Evolutionary conservation across 2,888 invertebrate genomes (phyloP).

Genomic region (Helobdella robusta): DNA sequence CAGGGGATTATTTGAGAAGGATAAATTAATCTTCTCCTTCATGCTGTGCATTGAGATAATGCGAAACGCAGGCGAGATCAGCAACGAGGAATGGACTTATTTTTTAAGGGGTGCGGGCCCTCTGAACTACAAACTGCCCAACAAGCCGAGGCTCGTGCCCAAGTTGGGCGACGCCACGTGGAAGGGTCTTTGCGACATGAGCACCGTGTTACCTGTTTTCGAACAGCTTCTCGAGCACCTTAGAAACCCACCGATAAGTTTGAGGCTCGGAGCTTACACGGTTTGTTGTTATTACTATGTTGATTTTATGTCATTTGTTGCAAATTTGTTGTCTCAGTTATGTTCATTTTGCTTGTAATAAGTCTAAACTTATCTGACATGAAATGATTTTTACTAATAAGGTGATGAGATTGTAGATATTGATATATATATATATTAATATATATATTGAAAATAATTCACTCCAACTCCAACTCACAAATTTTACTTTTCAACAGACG

Average conservation of each 20-base stretch:
- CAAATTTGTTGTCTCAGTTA: no score
- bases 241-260: constrained; percentile 35
- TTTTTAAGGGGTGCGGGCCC: constrained; percentile 62
- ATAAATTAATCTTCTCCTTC: constrained; percentile 53
- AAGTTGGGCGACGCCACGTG: constrained; percentile 62
- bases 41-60: constrained; percentile 69
- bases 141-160: constrained; percentile 54
- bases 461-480: no score
- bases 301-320: no score
- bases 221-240: constrained; percentile 43
- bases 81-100: constrained; percentile 64
- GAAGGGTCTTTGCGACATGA: constrained; percentile 60
- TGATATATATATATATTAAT: no score
- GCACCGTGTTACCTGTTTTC: constrained; percentile 54
- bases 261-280: background rate
- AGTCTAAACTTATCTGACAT: no score
- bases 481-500: no score
- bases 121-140: constrained; percentile 42
- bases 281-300: no score
- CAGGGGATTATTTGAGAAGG: constrained; percentile 50
- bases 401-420: no score
- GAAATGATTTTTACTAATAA: no score
- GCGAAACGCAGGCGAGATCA: constrained; percentile 58
- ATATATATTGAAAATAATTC: no score
- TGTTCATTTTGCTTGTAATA: no score